Evolutionary conservation across 1,140 invertebrate species (phyloP), one percentile per base, ranked within the genome.

Genomic region (Orchesella cincta): DNA sequence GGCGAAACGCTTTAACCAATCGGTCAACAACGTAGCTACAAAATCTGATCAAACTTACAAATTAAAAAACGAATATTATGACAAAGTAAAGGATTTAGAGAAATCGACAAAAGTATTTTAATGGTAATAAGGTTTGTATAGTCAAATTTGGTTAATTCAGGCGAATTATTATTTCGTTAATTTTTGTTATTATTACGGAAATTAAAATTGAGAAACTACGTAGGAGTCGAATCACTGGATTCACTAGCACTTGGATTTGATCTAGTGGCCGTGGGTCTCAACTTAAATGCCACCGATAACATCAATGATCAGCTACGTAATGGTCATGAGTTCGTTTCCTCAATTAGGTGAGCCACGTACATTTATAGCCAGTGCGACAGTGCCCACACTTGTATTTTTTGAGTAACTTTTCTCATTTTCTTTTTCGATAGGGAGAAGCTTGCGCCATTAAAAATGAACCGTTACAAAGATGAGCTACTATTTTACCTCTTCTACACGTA

Each of bases 401-500:
- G n/a, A 51, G n/a, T 51, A 51, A 51, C n/a, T 51, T 14, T 51
- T 46, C 12, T 51, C 46, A 51, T 51, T n/a, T 78, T 28, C 86
- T n/a, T n/a, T n/a, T n/a, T n/a, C n/a, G n/a, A 87, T 67, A 91
- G 93, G 88, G 93, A 95, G 88, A 95, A 99, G 88, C 88, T 99
- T 85, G 94, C 97, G 77, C 93, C 94, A 83, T 90, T 99, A 84
- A 95, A 97, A 88, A 88, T 99, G 84, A 95, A 93, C 88, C 91
- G 96, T 87, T 98, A 99, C 88, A 96, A 97, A 86, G 98, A 99
- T 87, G 98, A 99, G 88, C 89, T 99, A 83, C 89, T 99, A 81
- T 99, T 99, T 90, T 99, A 97, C 88, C 91, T 99, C 86, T 99
- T 99, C 89, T 99, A 99, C 87, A 98, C 96, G 87, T 98, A 96